A percentile compares a stretch with the other conserved stretches of the same genome.
Evolutionary conservation across 2,113 vertebrate genomes (phyloP).

Genomic region (Heliornis fulica): DNA sequence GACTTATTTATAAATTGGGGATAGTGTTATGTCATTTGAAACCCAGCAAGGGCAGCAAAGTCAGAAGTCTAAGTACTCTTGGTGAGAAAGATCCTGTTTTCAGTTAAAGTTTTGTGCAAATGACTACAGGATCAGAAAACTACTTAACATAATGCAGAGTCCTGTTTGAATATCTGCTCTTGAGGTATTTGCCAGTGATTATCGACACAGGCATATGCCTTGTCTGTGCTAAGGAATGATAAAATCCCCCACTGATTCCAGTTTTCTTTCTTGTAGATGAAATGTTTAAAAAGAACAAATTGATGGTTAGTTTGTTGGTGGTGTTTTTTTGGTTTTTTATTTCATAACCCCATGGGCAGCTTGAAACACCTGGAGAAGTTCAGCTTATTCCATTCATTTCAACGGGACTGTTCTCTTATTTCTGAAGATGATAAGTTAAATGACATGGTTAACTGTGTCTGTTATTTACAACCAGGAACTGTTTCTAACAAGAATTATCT

Average conservation of each 20-base stretch:
- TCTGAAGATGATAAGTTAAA: not conserved
- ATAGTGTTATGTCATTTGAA: not conserved
- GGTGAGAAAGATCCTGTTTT: not conserved
- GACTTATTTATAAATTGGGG: not conserved
- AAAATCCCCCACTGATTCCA: not conserved
- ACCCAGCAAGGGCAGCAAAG: not conserved
- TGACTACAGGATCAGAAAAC: not conserved
- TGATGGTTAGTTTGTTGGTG: too few relatives aligned
- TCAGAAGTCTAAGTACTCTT: not conserved
- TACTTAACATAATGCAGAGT: not conserved
- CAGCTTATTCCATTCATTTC: not conserved
- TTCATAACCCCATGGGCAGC: not conserved
- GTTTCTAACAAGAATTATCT: not conserved
- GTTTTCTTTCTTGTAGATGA: not conserved
- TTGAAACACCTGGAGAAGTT: not conserved
- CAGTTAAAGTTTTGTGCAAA: not conserved
- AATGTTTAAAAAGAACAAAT: not conserved
- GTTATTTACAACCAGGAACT: not conserved
- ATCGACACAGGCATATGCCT: not conserved
- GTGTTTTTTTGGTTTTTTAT: too few relatives aligned
- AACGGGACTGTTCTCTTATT: not conserved
- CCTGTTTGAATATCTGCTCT: not conserved
- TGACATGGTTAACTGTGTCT: not conserved
- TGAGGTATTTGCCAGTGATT: not conserved
- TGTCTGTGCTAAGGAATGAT: not conserved